These are phyloP conservation scores for Sphaeridia pumilis DNA, from an alignment of 2,888 invertebrate species.

Conservation along the genomic window DNA sequence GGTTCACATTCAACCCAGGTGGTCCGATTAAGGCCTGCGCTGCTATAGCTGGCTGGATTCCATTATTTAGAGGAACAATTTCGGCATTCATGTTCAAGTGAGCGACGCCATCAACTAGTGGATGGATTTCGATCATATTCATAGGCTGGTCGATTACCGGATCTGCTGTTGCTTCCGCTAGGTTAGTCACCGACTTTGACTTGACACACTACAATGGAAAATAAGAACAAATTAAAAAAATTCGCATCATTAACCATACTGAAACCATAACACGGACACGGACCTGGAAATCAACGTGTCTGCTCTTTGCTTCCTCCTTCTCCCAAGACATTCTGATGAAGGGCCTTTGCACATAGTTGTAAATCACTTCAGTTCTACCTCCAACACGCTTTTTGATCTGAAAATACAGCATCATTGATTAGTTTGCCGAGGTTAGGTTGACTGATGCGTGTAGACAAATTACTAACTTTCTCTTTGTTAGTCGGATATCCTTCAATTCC, in stretches of 20 bases:
- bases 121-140: conserved; percentile 26
- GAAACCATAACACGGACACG: conserved; percentile 5
- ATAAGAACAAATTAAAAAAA: conserved; percentile 3
- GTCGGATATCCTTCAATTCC: conserved; percentile 99
- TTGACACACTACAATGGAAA: conserved; percentile 70
- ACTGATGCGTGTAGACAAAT: neutral
- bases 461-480: conserved; percentile 85
- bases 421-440: no score
- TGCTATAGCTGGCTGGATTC: neutral
- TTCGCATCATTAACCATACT: neutral
- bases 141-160: conserved; percentile 51
- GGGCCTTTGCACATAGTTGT: conserved; percentile 98
- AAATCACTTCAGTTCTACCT: conserved; percentile 91
- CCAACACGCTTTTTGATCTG: conserved; percentile 74
- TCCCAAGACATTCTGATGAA: conserved; percentile 99
- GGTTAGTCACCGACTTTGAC: conserved; percentile 91
- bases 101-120: conserved; percentile 24
- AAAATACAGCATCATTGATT: no score
- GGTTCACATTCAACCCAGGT: conserved; percentile 7
- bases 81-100: conserved; percentile 24
- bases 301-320: conserved; percentile 96
- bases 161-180: conserved; percentile 84
- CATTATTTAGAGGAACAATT: conserved; percentile 7
- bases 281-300: conserved; percentile 86
- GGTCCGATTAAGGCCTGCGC: conserved; percentile 8